A percentile compares a stretch with the other conserved stretches of the same genome.
Conservation (phyloP, 1,140 invertebrate species). For the Euschistus heros region DNA sequence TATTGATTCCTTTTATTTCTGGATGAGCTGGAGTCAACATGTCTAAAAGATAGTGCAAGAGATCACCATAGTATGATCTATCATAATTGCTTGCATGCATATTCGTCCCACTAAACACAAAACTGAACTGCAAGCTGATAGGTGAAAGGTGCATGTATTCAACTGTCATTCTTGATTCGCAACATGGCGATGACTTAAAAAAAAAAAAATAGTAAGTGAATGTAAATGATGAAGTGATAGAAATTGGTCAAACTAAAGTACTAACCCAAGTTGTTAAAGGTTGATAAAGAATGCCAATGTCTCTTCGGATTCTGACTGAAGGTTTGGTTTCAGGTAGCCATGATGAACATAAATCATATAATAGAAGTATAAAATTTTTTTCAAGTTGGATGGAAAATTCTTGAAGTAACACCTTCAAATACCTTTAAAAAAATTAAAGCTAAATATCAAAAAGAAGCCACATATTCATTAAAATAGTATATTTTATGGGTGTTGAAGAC, state of each 20-base stretch:
- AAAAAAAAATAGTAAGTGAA: not conserved
- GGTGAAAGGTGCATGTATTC: slow-evolving; percentile 61
- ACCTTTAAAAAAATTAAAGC: slow-evolving; percentile 37
- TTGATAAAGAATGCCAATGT: slow-evolving; percentile 46
- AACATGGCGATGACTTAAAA: not conserved
- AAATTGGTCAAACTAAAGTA: not conserved
- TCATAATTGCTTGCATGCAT: slow-evolving; percentile 11
- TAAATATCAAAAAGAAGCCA: not conserved
- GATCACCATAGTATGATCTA: slow-evolving; percentile 34
- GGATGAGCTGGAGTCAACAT: slow-evolving; percentile 48
- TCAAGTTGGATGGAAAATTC: slow-evolving; percentile 65
- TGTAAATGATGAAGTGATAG: too few relatives aligned
- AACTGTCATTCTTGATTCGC: slow-evolving; percentile 36
- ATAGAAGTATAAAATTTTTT: slow-evolving; percentile 54
- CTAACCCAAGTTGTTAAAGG: slow-evolving; percentile 40
- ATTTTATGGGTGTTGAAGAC: not conserved
- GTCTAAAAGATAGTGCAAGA: slow-evolving; percentile 47
- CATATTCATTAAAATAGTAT: not conserved
- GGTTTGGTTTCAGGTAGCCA: slow-evolving; percentile 44
- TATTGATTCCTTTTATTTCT: slow-evolving; percentile 50
- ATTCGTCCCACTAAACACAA: slow-evolving; percentile 47
- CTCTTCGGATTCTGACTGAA: slow-evolving; percentile 41
- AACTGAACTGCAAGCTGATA: slow-evolving; percentile 53
- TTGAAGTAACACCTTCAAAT: slow-evolving; percentile 56
- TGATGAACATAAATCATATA: slow-evolving; percentile 47